Evolutionary conservation across 2,888 invertebrate species (phyloP), one percentile per base, ranked within the genome.

Genomic region (Aporophyla lueneburgensis): DNA sequence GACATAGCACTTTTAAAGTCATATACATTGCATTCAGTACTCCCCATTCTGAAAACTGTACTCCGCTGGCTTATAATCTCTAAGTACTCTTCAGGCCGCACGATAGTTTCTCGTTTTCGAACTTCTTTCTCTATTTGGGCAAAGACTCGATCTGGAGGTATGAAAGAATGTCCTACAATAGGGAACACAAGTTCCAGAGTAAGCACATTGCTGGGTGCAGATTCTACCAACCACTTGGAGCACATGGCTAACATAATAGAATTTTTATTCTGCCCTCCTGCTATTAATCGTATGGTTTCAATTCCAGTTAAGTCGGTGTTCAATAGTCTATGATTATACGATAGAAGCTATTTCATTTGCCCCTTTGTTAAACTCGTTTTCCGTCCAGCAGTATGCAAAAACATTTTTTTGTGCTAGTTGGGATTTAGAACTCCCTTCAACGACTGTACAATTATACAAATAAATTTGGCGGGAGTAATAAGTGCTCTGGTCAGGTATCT

Each of bases 1-100:
- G 58, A 58, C 58, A 24, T 56, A 27, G 58, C 58, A 9, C 58
- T 58, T 58, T 58, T 58, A 27, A 58, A 58, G 58, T 58, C 58
- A 58, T 58, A 58, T 58, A 58, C 58, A 9, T 58, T 3, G 4
- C 58, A 58, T 58, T 27, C 58, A 58, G 27, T 9, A 27, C 58
- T 58, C 0, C 27, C 58, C 19, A 58, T 58, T 58, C 27, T 27
- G 16, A 58, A 0, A 58, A 58, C 27, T 58, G 58, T 58, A 58
- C 27, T 58, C 9, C 27, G 0, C 58, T 58, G 24, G 53, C 53
- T 53, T 53, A 53, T 21, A 53, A 53, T 58, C 0, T 58, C 56
- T 58, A 24, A 58, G 56, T 58, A 58, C 58, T 58, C 24, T 58
- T 58, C 58, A 58, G 58, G 24, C 4, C 7, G 24, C 58, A 27